A percentile compares a stretch with the other conserved stretches of the same genome.
Conservation (phyloP, 2,113 vertebrate genomes). For the Megaceryle torquata region DNA sequence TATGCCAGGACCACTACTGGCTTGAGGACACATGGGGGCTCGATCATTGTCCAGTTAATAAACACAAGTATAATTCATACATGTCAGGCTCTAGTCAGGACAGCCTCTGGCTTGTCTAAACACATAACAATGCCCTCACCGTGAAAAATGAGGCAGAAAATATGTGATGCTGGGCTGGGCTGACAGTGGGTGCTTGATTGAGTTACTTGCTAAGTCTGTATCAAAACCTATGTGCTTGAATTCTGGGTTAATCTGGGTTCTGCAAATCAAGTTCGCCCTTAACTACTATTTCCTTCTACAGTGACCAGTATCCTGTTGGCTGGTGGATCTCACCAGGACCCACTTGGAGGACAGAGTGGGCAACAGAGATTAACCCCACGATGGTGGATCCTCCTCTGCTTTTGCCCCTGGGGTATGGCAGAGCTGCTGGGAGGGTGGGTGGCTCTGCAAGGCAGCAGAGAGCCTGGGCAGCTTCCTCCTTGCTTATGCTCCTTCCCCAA, state of each 20-base stretch:
- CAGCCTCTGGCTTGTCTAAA: not conserved
- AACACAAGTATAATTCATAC: not conserved
- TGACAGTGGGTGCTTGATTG: not conserved
- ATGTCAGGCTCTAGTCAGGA: not conserved
- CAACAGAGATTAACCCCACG: accelerated
- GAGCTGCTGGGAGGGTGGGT: not conserved
- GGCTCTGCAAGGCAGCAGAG: not conserved
- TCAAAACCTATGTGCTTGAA: not conserved
- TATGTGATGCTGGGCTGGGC: not conserved
- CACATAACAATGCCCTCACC: not conserved
- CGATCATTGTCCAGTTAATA: not conserved
- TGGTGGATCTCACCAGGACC: not conserved
- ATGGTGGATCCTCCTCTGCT: not conserved
- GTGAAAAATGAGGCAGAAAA: not conserved
- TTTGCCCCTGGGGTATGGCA: not conserved
- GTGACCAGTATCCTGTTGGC: not conserved
- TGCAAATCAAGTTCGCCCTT: not conserved
- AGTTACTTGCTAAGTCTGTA: not conserved
- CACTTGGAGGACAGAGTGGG: not conserved
- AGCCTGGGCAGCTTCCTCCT: not conserved
- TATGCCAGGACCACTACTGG: not conserved
- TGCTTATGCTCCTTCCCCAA: not conserved
- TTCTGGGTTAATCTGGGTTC: not conserved
- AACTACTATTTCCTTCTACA: not conserved
- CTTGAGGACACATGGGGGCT: accelerated